A percentile compares a stretch with the other conserved stretches of the same genome.
phyloP scores from a whole-genome alignment of 2,113 vertebrate genomes.

The Corythornis madagascariensis region DNA sequence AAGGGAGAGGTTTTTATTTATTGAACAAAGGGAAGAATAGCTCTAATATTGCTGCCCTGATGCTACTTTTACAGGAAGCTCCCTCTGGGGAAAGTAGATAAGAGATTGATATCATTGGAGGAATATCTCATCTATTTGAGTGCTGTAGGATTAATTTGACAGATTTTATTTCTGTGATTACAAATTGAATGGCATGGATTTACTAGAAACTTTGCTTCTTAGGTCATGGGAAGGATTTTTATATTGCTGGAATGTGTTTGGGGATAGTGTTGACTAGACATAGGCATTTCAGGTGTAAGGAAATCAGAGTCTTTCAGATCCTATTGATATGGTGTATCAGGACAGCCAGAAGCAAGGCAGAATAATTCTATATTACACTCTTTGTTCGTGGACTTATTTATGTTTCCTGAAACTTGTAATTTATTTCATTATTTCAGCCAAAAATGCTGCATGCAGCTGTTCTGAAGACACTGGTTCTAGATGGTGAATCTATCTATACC shows the following conservation, averaged over 20 bases:
- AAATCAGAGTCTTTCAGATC: neutral
- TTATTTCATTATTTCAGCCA: slow-evolving; percentile 62
- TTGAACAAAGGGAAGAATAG: neutral
- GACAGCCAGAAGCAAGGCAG: neutral
- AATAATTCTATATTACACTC: neutral
- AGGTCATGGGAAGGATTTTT: neutral
- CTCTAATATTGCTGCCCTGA: neutral
- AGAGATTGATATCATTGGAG: neutral
- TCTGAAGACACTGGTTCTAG: slow-evolving; percentile 82
- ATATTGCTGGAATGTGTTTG: neutral
- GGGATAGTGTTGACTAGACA: neutral
- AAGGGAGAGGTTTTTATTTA: neutral
- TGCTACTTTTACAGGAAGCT: neutral
- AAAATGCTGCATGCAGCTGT: slow-evolving; percentile 68
- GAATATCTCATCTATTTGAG: neutral
- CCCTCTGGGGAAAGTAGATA: neutral
- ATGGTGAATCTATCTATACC: slow-evolving; percentile 92
- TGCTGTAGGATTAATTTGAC: neutral
- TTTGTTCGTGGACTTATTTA: neutral
- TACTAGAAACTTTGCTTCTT: neutral
- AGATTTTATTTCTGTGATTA: neutral
- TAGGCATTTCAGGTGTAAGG: neutral
- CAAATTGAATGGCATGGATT: neutral
- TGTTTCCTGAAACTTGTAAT: neutral
- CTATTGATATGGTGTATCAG: neutral